phyloP scores from a whole-genome alignment of 2,113 vertebrate species.

The Plecotus auritus region DNA sequence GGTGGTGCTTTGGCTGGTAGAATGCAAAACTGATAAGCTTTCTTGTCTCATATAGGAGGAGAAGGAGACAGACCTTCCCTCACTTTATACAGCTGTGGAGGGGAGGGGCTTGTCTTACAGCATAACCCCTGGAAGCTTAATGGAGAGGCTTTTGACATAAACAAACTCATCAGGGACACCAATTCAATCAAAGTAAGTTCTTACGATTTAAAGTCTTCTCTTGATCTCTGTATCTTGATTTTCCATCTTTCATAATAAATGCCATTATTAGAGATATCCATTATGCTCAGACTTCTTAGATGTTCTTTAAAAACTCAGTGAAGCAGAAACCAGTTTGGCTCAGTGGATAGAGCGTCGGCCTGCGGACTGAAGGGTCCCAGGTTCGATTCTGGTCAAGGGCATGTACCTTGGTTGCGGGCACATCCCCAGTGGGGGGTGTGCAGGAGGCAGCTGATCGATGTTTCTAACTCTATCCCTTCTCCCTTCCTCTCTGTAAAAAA shows the following conservation, averaged over 20 bases:
- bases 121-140: constrained; percentile 91
- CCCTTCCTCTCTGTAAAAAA: no score
- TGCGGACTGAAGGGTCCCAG: no score
- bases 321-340: no score
- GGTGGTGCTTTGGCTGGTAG: not conserved
- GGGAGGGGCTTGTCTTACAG: constrained; percentile 93
- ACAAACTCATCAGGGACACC: constrained; percentile 91
- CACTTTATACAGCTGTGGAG: constrained; percentile 94
- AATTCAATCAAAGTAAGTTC: constrained; percentile 91
- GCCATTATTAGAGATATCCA: not conserved
- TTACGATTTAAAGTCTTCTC: not conserved
- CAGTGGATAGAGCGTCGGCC: no score
- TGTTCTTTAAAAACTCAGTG: not conserved
- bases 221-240: not conserved
- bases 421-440: no score
- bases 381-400: no score
- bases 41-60: constrained; percentile 73
- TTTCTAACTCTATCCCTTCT: no score
- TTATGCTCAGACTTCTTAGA: not conserved
- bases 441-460: no score
- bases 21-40: not conserved
- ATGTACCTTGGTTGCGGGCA: no score
- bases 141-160: constrained; percentile 90
- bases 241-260: not conserved
- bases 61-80: constrained; percentile 83